phyloP scores from a whole-genome alignment of 2,113 vertebrate genomes.

The Oxygymnocypris stewartii region DNA sequence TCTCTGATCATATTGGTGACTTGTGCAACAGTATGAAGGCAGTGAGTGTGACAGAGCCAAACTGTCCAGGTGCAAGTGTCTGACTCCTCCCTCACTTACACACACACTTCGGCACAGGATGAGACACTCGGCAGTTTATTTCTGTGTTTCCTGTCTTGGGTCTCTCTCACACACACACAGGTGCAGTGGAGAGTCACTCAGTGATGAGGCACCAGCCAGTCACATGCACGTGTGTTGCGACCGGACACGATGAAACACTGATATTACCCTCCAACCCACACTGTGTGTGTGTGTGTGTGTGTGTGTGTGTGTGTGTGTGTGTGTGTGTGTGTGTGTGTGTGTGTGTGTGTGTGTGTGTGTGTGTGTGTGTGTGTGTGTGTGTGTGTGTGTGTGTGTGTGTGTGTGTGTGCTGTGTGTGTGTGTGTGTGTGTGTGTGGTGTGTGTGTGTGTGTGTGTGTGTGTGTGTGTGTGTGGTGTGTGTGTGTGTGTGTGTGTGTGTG shows the following conservation, averaged over 20 bases:
- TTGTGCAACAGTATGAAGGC: constrained; percentile 62
- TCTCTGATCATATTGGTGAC: constrained; percentile 47
- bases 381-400: no score
- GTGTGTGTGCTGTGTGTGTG: no score
- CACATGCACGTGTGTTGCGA: constrained; percentile 61
- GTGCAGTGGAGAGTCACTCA: constrained; percentile 58
- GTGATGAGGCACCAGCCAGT: constrained; percentile 55
- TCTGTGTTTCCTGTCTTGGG: constrained; percentile 64
- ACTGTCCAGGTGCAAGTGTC: constrained; percentile 60
- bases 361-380: no score
- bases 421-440: no score
- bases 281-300: constrained; percentile 35
- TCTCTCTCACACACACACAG: constrained; percentile 55
- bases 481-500: no score
- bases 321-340: no score
- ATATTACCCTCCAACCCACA: constrained; percentile 52
- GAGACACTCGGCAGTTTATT: constrained; percentile 64
- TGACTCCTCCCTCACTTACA: constrained; percentile 32
- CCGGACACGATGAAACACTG: constrained; percentile 57
- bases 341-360: no score
- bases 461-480: no score
- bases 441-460: no score
- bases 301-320: constrained; percentile 24
- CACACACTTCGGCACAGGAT: constrained; percentile 51
- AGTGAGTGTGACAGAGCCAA: constrained; percentile 60